These are phyloP conservation scores for Zeugodacus cucurbitae DNA, from an alignment of 1,140 invertebrate genomes.

Conservation along the genomic window DNA sequence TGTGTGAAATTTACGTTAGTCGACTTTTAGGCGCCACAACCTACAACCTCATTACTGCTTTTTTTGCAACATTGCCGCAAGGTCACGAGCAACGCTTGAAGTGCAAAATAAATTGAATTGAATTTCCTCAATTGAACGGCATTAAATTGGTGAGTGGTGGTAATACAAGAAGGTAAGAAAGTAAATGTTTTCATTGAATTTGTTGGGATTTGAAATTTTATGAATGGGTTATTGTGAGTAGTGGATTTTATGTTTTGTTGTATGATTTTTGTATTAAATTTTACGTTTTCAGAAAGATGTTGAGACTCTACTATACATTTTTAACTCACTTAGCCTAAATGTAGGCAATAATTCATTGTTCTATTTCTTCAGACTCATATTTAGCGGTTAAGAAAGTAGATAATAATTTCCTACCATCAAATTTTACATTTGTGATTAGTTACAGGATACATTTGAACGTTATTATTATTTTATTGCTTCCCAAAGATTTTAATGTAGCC, in stretches of 20 bases:
- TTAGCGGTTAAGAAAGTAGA: no score
- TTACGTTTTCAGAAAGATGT: neutral
- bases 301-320: no score
- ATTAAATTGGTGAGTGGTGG: neutral
- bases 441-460: no score
- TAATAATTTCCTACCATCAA: no score
- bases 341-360: no score
- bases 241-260: neutral
- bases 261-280: neutral
- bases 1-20: neutral
- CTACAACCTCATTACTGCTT: neutral
- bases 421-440: no score
- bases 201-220: neutral
- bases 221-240: neutral
- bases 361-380: no score
- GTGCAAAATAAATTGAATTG: constrained; percentile 16
- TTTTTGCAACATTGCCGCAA: neutral
- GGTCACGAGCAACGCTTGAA: neutral
- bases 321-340: no score
- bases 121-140: neutral
- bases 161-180: neutral
- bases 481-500: no score
- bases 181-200: constrained; percentile 4
- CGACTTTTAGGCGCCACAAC: constrained; percentile 18
- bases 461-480: no score